A percentile compares a stretch with the other conserved stretches of the same genome.
Evolutionary conservation across 1,140 invertebrate genomes (phyloP).

Genomic region (Hermetia illucens): DNA sequence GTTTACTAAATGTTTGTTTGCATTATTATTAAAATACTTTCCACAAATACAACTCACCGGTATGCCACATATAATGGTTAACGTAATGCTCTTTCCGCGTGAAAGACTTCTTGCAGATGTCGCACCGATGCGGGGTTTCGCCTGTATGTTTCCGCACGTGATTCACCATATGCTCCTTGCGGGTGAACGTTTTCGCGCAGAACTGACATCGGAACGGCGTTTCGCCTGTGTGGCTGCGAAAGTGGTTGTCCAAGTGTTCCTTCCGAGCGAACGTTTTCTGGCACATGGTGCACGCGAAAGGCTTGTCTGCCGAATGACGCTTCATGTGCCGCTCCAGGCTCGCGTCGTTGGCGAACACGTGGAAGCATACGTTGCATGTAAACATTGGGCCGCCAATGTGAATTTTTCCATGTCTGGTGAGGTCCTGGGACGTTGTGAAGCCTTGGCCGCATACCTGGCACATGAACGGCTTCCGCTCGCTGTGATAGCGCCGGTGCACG

Average conservation of each 20-base stretch:
- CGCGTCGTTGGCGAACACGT: conserved; percentile 57
- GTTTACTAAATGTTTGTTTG: too few relatives aligned
- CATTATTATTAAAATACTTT: too few relatives aligned
- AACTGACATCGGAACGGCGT: conserved; percentile 57
- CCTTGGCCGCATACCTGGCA: conserved; percentile 73
- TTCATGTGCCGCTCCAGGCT: conserved; percentile 59
- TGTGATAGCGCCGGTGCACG: conserved; percentile 64
- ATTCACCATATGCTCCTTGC: conserved; percentile 74
- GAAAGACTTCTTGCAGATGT: conserved; percentile 75
- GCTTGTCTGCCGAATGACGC: conserved; percentile 63
- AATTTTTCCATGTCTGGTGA: conserved; percentile 65
- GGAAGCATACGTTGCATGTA: conserved; percentile 56
- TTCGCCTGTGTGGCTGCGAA: conserved; percentile 72
- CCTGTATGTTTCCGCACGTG: conserved; percentile 77
- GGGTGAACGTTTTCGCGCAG: conserved; percentile 76
- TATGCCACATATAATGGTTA: conserved; percentile 73
- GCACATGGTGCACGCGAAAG: conserved; percentile 67
- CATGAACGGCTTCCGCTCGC: conserved; percentile 69
- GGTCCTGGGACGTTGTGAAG: conserved; percentile 57
- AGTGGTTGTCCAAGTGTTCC: conserved; percentile 71
- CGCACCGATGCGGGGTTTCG: conserved; percentile 70
- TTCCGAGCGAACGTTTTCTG: conserved; percentile 77
- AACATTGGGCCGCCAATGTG: conserved; percentile 61
- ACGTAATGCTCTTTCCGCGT: conserved; percentile 68
- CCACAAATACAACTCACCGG: conserved; percentile 35